Evolutionary conservation across 2,113 vertebrate genomes (phyloP).

Genomic region (Cyphomyrus plagiostoma): DNA sequence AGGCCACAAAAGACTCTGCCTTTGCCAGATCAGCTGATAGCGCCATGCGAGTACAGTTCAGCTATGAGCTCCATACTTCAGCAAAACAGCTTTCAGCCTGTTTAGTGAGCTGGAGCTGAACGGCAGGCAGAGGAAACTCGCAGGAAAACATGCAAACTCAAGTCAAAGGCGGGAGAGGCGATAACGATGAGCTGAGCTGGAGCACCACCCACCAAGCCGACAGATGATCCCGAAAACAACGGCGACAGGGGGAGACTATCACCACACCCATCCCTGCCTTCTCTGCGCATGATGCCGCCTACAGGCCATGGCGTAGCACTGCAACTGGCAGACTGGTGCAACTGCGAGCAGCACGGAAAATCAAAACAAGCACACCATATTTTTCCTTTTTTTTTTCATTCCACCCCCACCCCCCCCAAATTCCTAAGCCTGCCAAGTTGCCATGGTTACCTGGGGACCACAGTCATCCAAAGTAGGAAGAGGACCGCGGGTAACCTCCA

Average conservation of each 20-base stretch:
- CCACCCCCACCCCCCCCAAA: slow-evolving; percentile 25
- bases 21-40: background rate
- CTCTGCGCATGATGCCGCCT: background rate
- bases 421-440: slow-evolving; percentile 38
- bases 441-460: slow-evolving; percentile 48
- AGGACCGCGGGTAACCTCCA: background rate
- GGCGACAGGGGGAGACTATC: background rate
- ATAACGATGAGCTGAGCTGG: background rate
- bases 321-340: background rate
- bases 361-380: slow-evolving; percentile 34
- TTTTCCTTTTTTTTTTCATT: slow-evolving; percentile 19
- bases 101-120: background rate
- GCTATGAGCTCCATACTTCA: background rate
- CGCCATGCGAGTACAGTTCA: background rate
- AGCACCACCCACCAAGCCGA: background rate
- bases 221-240: background rate
- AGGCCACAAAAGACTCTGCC: background rate
- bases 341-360: slow-evolving; percentile 18
- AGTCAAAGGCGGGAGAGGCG: background rate
- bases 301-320: background rate
- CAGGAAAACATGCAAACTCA: background rate
- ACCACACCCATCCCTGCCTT: background rate
- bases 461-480: background rate
- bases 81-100: background rate
- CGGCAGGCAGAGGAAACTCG: background rate